Conservation (phyloP, 2,888 invertebrate species). For the Pseudeuparius sepicola region DNA sequence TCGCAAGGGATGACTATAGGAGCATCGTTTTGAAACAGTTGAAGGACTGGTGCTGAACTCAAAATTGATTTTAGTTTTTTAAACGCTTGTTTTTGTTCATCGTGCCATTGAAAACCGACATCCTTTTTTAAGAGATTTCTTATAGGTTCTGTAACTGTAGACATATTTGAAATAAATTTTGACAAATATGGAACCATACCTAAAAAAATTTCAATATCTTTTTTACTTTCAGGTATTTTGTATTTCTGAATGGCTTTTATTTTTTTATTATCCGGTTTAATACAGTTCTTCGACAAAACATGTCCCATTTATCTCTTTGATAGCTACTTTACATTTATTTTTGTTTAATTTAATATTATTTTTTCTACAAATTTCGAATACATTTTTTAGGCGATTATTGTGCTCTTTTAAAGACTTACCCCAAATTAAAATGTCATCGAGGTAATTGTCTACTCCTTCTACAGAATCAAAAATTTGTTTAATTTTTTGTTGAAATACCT, state of each 20-base stretch:
- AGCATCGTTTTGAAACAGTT: conserved; percentile 15
- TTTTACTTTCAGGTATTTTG: conserved; percentile 15
- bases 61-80: conserved; percentile 17
- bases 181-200: conserved; percentile 22
- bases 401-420: conserved; percentile 13
- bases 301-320: conserved; percentile 11
- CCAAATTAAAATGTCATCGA: conserved; percentile 15
- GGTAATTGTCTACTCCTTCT: too few species aligned
- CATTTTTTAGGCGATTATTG: conserved; percentile 11
- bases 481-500: conserved; percentile 6
- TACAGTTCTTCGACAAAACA: conserved; percentile 8
- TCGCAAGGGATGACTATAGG: conserved; percentile 20
- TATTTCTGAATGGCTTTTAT: conserved; percentile 18
- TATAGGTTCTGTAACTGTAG: conserved; percentile 19
- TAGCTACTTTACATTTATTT: conserved; percentile 12
- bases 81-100: conserved; percentile 17
- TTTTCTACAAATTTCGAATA: conserved; percentile 11
- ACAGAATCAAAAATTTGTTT: conserved; percentile 1
- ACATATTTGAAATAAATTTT: conserved; percentile 22
- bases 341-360: conserved; percentile 16
- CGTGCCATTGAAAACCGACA: conserved; percentile 16
- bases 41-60: conserved; percentile 13
- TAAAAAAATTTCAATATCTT: conserved; percentile 8
- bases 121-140: conserved; percentile 22
- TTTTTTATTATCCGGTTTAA: conserved; percentile 15